Percentiles rank a stretch among this genome's conserved stretches.
phyloP scores from a whole-genome alignment of 2,113 vertebrate genomes.

The Glaucidium brasilianum region DNA sequence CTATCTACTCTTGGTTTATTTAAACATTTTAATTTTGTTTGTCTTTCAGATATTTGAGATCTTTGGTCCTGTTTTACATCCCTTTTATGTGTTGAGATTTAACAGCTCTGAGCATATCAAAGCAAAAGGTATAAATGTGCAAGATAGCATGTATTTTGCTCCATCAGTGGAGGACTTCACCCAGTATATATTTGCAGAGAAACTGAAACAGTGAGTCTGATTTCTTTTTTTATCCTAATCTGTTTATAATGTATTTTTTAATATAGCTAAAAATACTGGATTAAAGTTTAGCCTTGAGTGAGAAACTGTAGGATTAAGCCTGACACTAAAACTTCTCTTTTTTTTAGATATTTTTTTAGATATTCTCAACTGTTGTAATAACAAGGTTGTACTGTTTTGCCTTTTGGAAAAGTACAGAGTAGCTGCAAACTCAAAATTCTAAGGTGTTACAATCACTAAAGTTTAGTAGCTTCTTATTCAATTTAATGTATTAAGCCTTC shows the following conservation, averaged over 20 bases:
- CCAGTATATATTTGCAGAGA: constrained; percentile 88
- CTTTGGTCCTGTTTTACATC: constrained; percentile 91
- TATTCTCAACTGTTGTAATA: not conserved
- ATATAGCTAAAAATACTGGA: not conserved
- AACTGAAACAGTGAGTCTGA: constrained; percentile 78
- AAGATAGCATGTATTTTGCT: constrained; percentile 84
- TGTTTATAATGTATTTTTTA: not conserved
- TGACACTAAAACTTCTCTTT: not conserved
- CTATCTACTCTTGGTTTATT: not conserved
- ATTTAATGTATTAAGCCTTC: not conserved
- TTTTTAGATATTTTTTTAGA: not conserved
- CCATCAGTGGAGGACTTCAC: constrained; percentile 88
- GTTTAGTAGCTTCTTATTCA: not conserved
- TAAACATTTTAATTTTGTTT: not conserved
- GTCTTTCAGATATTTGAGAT: constrained; percentile 89
- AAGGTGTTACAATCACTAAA: not conserved
- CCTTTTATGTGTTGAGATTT: constrained; percentile 89
- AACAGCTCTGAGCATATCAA: constrained; percentile 84
- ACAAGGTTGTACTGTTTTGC: not conserved
- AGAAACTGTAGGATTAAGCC: not conserved
- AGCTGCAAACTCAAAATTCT: not conserved
- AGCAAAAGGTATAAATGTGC: constrained; percentile 78
- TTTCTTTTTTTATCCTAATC: not conserved
- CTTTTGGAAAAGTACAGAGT: not conserved
- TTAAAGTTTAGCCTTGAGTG: not conserved